phyloP scores from a whole-genome alignment of 2,888 invertebrate genomes.

The Anorthoa munda region DNA sequence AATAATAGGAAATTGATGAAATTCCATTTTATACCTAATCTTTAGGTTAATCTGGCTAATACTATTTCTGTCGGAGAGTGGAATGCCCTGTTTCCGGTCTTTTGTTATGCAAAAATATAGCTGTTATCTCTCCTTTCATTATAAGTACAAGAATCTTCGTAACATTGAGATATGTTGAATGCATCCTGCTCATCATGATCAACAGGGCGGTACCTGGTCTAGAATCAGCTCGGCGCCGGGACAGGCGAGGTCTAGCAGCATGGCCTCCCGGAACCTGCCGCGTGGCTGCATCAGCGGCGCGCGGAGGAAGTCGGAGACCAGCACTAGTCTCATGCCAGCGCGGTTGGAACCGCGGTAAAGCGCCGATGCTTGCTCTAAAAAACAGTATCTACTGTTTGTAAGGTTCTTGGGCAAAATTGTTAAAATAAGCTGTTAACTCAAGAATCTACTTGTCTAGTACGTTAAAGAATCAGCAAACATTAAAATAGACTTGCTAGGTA shows the following conservation, averaged over 20 bases:
- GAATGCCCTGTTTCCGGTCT: background rate
- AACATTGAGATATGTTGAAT: background rate
- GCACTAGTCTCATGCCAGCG: slow-evolving; percentile 70
- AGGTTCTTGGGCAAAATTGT: background rate
- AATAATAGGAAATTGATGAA: background rate
- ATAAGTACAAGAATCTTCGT: background rate
- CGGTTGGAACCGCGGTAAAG: slow-evolving; percentile 63
- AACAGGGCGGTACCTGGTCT: slow-evolving; percentile 64
- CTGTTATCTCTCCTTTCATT: background rate
- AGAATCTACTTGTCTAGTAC: background rate
- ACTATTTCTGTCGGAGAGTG: background rate
- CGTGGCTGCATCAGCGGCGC: slow-evolving; percentile 69
- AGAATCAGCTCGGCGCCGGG: slow-evolving; percentile 67
- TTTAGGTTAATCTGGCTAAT: background rate
- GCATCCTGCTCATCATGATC: background rate
- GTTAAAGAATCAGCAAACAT: background rate
- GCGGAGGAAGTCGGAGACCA: slow-evolving; percentile 46
- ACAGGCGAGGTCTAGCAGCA: slow-evolving; percentile 79
- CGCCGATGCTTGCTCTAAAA: slow-evolving; percentile 62
- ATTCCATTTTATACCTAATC: background rate
- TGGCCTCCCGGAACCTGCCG: slow-evolving; percentile 78
- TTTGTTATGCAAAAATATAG: background rate
- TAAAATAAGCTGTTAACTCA: background rate
- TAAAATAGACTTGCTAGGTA: too few species aligned
- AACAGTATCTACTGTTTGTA: background rate